phyloP scores from a whole-genome alignment of 2,113 vertebrate species.

The Catagonus wagneri region DNA sequence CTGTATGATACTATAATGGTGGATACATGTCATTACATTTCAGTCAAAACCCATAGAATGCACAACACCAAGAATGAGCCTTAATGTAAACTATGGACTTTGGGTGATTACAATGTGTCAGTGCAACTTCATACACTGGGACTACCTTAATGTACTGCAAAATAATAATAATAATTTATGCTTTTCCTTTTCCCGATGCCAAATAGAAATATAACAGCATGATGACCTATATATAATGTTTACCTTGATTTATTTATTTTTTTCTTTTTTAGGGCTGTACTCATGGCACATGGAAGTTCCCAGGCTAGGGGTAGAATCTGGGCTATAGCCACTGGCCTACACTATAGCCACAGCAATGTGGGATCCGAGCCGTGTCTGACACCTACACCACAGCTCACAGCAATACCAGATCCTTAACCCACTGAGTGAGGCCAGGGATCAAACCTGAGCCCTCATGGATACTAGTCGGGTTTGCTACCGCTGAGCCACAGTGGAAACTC shows the following conservation, averaged over 20 bases:
- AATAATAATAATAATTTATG: constrained; percentile 3
- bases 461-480: too few species aligned
- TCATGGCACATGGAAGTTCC: too few species aligned
- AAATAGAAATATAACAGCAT: neutral
- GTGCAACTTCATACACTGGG: neutral
- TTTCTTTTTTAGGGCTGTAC: neutral
- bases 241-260: neutral
- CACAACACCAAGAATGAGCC: neutral
- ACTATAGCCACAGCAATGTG: too few species aligned
- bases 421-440: too few species aligned
- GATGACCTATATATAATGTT: neutral
- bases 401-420: too few species aligned
- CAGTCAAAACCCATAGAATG: neutral
- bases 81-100: neutral
- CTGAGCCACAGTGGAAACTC: too few species aligned
- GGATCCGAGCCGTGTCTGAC: too few species aligned
- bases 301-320: too few species aligned
- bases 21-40: neutral
- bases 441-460: too few species aligned
- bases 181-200: neutral
- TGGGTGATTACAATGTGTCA: neutral
- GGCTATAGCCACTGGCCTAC: too few species aligned
- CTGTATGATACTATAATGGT: neutral
- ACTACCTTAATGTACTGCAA: neutral
- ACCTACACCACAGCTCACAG: too few species aligned